Evolutionary conservation across 2,113 vertebrate genomes (phyloP).

Genomic region (Gadus macrocephalus): DNA sequence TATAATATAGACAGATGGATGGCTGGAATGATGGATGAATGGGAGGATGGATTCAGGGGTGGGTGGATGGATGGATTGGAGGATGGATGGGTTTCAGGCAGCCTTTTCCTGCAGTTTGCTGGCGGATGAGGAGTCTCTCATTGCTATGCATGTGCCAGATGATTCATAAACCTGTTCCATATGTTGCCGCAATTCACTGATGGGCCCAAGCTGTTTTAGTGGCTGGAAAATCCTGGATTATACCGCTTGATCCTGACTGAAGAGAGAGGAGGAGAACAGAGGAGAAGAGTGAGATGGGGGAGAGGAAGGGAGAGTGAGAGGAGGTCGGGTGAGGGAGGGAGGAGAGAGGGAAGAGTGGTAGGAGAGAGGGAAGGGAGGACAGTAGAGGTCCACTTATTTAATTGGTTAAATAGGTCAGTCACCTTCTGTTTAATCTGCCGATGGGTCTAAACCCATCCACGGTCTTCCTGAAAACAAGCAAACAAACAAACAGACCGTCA

Average conservation of each 20-base stretch:
- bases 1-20: no score
- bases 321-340: slow-evolving; percentile 18
- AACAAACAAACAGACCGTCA: neutral
- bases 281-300: neutral
- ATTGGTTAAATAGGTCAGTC: no score
- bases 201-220: slow-evolving; percentile 99
- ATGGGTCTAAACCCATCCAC: slow-evolving; percentile 40
- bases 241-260: slow-evolving; percentile 80
- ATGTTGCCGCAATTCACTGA: slow-evolving; percentile 98
- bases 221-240: slow-evolving; percentile 96
- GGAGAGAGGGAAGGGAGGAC: slow-evolving; percentile 13
- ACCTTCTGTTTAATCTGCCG: slow-evolving; percentile 19
- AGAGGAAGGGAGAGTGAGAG: slow-evolving; percentile 17
- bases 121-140: slow-evolving; percentile 81
- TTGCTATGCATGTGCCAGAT: slow-evolving; percentile 92
- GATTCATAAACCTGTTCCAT: slow-evolving; percentile 99
- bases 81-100: no score
- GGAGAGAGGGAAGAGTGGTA: slow-evolving; percentile 24
- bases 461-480: slow-evolving; percentile 16
- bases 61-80: no score
- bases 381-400: neutral
- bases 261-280: slow-evolving; percentile 41
- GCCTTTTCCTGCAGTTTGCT: slow-evolving; percentile 79
- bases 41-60: no score
- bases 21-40: no score